A percentile compares a stretch with the other conserved stretches of the same genome.
Conservation (phyloP, 2,113 vertebrate genomes). For the Tor tambroides region DNA sequence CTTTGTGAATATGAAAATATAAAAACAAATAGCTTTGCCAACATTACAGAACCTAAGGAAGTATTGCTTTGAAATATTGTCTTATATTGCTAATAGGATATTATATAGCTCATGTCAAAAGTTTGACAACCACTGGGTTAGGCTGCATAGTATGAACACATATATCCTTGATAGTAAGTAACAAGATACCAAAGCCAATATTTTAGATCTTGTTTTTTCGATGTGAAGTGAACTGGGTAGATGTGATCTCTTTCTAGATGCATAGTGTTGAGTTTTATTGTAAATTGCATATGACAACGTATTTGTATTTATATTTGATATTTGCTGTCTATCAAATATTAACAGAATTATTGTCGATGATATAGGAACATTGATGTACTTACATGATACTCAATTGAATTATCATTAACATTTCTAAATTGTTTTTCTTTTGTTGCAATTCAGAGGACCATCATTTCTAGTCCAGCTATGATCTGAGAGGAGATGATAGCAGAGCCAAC, state of each 20-base stretch:
- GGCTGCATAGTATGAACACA: not conserved
- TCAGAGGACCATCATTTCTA: constrained; percentile 30
- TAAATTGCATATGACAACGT: not conserved
- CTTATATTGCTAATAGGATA: not conserved
- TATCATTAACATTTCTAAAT: not conserved
- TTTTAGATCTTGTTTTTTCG: not conserved
- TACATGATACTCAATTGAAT: not conserved
- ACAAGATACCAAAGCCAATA: not conserved
- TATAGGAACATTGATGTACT: not conserved
- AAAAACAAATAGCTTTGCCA: not conserved
- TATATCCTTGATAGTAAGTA: not conserved
- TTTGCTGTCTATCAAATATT: not conserved
- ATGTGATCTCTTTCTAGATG: not conserved
- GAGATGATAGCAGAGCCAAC: constrained; percentile 86
- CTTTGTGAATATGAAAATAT: not conserved
- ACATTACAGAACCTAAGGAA: not conserved
- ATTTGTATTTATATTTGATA: not conserved
- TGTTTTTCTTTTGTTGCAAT: constrained; percentile 19
- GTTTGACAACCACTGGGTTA: not conserved
- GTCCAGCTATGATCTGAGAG: constrained; percentile 66
- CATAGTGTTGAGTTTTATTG: not conserved
- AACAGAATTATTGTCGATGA: not conserved
- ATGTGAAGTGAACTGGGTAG: not conserved
- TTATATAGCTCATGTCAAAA: not conserved
- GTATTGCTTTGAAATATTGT: not conserved